These are phyloP conservation scores for Triplophysa rosa DNA, from an alignment of 2,113 vertebrate genomes.

Conservation along the genomic window DNA sequence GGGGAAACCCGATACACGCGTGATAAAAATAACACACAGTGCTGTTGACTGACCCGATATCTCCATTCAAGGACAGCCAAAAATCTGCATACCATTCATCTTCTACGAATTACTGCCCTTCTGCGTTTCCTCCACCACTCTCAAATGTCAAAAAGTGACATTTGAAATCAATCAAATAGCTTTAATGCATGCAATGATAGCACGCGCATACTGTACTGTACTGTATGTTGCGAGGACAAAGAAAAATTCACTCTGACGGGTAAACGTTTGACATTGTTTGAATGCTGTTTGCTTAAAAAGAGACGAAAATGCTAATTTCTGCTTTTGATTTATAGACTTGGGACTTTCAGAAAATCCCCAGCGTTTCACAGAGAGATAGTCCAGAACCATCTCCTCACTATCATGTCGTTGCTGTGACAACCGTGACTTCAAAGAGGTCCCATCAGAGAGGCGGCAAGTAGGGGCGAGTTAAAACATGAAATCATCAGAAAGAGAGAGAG, in stretches of 20 bases:
- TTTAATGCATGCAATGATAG: not conserved
- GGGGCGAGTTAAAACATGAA: slow-evolving; percentile 25
- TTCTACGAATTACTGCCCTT: not conserved
- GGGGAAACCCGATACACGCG: slow-evolving; percentile 47
- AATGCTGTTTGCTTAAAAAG: not conserved
- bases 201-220: not conserved
- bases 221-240: not conserved
- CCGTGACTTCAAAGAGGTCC: slow-evolving; percentile 38
- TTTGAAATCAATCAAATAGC: not conserved
- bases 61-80: slow-evolving; percentile 15
- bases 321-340: slow-evolving; percentile 11
- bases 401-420: slow-evolving; percentile 38
- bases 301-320: slow-evolving; percentile 8
- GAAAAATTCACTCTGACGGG: not conserved
- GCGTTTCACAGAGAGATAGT: slow-evolving; percentile 8
- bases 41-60: slow-evolving; percentile 33
- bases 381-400: slow-evolving; percentile 16
- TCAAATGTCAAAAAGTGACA: slow-evolving; percentile 27
- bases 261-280: not conserved
- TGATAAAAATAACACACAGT: slow-evolving; percentile 45
- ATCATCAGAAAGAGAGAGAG: slow-evolving; percentile 27
- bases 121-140: not conserved
- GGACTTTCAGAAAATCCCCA: slow-evolving; percentile 21
- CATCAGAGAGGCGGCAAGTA: slow-evolving; percentile 27
- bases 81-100: slow-evolving; percentile 9